A percentile compares a stretch with the other conserved stretches of the same genome.
These are phyloP conservation scores for Clitarchus hookeri DNA, from an alignment of 2,888 invertebrate species.

Conservation along the genomic window DNA sequence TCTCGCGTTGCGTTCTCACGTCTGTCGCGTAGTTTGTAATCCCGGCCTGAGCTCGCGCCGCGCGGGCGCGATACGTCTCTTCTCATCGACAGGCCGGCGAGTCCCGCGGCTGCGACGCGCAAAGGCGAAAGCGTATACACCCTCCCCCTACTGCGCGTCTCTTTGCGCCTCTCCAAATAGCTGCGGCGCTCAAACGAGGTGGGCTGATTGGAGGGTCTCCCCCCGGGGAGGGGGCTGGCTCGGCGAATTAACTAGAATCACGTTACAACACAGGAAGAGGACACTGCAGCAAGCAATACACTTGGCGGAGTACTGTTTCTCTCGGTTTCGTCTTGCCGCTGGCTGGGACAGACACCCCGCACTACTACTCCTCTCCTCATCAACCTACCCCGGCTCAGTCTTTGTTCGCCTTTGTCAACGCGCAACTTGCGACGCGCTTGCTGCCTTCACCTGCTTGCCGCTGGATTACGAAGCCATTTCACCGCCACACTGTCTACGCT, in stretches of 20 bases:
- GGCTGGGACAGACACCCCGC: neutral
- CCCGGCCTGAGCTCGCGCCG: too few relatives aligned
- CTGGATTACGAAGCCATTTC: neutral
- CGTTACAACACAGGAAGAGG: slow-evolving; percentile 14
- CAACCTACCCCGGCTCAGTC: neutral
- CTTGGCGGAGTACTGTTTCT: neutral
- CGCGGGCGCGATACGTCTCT: too few relatives aligned
- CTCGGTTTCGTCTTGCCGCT: neutral
- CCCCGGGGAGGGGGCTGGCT: neutral
- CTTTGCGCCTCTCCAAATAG: neutral
- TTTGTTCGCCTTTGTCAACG: neutral
- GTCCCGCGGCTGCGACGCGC: neutral
- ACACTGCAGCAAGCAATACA: neutral
- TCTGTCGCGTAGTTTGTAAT: too few relatives aligned
- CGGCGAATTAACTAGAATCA: neutral
- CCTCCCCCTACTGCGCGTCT: neutral
- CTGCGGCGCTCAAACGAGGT: slow-evolving; percentile 8
- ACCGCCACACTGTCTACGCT: neutral
- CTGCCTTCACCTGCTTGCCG: neutral
- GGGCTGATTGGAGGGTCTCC: neutral
- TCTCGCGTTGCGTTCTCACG: too few relatives aligned
- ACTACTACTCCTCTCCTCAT: neutral
- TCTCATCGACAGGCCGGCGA: too few relatives aligned
- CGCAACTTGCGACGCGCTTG: neutral
- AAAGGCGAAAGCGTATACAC: neutral